Percentiles rank a stretch among this genome's conserved stretches.
These are phyloP conservation scores for Nerophis lumbriciformis DNA, from an alignment of 2,113 vertebrate genomes.

Conservation along the genomic window DNA sequence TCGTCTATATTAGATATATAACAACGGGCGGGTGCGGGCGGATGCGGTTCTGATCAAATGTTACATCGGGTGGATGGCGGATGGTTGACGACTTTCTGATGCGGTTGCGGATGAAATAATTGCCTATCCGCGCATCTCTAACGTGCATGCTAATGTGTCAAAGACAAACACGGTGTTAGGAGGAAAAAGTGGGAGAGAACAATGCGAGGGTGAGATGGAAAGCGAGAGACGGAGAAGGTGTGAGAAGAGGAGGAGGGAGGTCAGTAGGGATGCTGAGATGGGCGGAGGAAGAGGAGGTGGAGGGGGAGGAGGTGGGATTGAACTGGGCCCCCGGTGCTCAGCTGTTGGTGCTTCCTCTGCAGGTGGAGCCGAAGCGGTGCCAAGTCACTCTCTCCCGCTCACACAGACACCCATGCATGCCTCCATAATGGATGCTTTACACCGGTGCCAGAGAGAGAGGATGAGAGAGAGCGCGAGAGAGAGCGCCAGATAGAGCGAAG, in stretches of 20 bases:
- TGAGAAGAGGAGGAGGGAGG: conserved; percentile 58
- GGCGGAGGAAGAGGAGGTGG: conserved; percentile 50
- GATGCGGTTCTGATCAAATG: no score
- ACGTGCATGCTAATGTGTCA: conserved; percentile 1
- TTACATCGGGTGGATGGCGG: no score
- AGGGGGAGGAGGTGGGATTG: conserved; percentile 15
- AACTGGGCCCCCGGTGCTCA: conserved; percentile 61
- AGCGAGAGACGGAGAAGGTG: conserved; percentile 45
- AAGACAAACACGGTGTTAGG: conserved; percentile 32
- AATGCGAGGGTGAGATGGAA: conserved; percentile 37
- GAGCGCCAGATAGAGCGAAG: conserved; percentile 31
- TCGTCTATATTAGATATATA: no score
- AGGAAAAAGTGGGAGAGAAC: conserved; percentile 52
- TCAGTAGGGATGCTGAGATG: conserved; percentile 56
- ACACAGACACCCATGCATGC: conserved; percentile 75
- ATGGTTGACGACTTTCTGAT: no score
- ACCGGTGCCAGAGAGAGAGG: conserved; percentile 61
- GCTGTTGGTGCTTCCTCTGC: conserved; percentile 79
- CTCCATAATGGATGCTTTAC: conserved; percentile 78
- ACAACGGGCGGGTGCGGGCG: no score
- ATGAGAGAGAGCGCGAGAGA: conserved; percentile 50
- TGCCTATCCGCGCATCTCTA: no score
- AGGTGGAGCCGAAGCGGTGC: conserved; percentile 74
- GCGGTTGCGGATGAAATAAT: no score
- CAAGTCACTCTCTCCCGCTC: conserved; percentile 70